Evolutionary conservation across 2,888 invertebrate species (phyloP), one percentile per base, ranked within the genome.

Genomic region (Julus scanicus): DNA sequence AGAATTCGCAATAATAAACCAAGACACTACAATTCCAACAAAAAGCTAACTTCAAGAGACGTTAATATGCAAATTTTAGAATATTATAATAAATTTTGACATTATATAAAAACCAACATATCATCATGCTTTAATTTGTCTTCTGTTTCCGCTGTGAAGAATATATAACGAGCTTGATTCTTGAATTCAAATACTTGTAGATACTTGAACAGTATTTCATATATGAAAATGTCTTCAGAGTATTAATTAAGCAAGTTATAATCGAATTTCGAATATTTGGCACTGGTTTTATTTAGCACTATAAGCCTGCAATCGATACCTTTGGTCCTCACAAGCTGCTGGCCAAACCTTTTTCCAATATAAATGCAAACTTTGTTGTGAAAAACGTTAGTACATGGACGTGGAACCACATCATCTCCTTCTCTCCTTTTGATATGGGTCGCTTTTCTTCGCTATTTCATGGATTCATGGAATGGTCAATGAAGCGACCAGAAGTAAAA

Each of bases 391-490:
- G 53, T 53, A 53, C 17, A 13, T 13, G 17, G 13, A 13, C 13
- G 4, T 17, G 13, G 53, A 17, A 17, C 13, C 2, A 53, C 8
- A 17, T 44, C 53, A 71, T 71, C 8, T 29, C n/a, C 29, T 71
- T 71, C 71, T 71, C 71, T 71, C 29, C 71, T 71, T 9, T 9
- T 29, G 71, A 71, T 71, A 71, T 29, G 71, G 71, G 29, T 71
- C 71, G 71, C 71, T 71, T 84, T 84, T 84, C 48, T 84, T 84
- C 48, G 84, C 84, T 84, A 40, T 84, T 84, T 44, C 48, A 44
- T 84, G 84, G 71, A 71, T 71, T 71, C 71, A n/a, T 84, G 84
- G 84, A 84, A 84, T 84, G 84, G 84, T 84, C 84, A 84, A 84
- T 84, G 84, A 84, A 44, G 84, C 84, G 84, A 84, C 84, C 48